Percentiles rank a stretch among this genome's conserved stretches.
Conservation (phyloP, 2,797 vertebrate genomes). For the Pogoniulus pusillus region DNA sequence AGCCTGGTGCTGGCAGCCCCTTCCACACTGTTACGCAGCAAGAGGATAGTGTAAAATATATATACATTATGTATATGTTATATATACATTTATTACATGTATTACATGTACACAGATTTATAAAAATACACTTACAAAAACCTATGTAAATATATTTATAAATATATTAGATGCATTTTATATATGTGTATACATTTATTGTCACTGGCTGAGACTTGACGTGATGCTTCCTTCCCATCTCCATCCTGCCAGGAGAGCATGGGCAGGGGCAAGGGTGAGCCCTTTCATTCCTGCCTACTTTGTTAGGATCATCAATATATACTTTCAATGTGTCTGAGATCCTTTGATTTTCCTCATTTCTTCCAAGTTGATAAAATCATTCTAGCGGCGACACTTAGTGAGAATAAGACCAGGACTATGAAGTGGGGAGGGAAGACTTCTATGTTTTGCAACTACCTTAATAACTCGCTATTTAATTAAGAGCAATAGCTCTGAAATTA, state of each 20-base stretch:
- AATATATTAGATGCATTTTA: not conserved
- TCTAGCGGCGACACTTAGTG: not conserved
- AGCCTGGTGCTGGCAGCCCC: constrained; percentile 55
- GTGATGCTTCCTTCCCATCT: not conserved
- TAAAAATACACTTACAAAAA: not conserved
- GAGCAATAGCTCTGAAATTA: constrained; percentile 52
- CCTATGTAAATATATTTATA: not conserved
- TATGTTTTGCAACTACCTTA: constrained; percentile 1
- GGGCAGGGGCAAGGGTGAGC: not conserved
- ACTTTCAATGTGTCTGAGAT: not conserved
- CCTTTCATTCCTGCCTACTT: not conserved
- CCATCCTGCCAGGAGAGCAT: not conserved
- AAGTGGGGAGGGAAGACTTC: not conserved
- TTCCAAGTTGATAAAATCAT: not conserved
- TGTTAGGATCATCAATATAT: not conserved
- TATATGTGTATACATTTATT: not conserved
- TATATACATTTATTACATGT: not conserved
- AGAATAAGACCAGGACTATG: not conserved
- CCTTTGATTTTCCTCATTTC: not conserved
- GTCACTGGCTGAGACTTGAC: rapidly evolving
- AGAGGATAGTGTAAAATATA: not conserved
- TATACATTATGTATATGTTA: rapidly evolving
- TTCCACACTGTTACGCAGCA: constrained; percentile 35
- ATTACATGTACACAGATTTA: not conserved
- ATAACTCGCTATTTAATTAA: constrained; percentile 48